Base-by-base conservation (phyloP, 2,888 invertebrate genomes). In the Caenorhabditis becei region DNA sequence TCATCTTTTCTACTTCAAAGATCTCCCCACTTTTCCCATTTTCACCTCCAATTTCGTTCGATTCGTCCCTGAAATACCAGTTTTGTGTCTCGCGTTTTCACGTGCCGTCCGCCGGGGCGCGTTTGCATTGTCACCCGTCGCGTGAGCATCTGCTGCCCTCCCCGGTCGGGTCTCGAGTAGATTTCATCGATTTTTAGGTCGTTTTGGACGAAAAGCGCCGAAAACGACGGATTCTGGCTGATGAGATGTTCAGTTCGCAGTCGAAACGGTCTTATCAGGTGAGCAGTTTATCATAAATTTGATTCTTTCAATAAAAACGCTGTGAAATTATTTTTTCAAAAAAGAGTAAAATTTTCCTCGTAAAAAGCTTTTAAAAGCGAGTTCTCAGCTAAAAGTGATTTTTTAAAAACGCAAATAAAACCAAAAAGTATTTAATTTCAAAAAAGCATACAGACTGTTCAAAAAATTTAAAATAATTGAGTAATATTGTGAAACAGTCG, bases 211-310 rank as follows among this genome's bases (percentile, higher is more conserved):
- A 41, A 26, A 26, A 10, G 32, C 32, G 32, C 32, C 32, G 10
- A 32, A 32, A 32, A 10, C 16, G 41, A 41, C 41, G 41, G 41
- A 35, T 20, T 20, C 51, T n/a, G 20, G 23, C 51, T 20, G 51
- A 53, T 53, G 53, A 62, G 32, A 74, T 74, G 72, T 74, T 74
- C 58, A 74, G 28, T 14, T 65, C 72, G 24, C 47, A 16, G 0
- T 59, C 59, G 2, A 63, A 74, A 37, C 56, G 72, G 24, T 32
- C 63, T 1, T 74, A 74, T 65, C 72, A 74, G 58, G 72, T 74
- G 44, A 32, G 44, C 5, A n/a, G n/a, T 37, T 41, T 53, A 26
- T 16, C 14, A 47, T 24, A 24, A n/a, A n/a, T n/a, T n/a, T n/a
- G n/a, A n/a, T n/a, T n/a, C n/a, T n/a, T n/a, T n/a, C n/a, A n/a